Conservation (phyloP, 2,113 vertebrate species). For the Myrmophylax atrothorax region DNA sequence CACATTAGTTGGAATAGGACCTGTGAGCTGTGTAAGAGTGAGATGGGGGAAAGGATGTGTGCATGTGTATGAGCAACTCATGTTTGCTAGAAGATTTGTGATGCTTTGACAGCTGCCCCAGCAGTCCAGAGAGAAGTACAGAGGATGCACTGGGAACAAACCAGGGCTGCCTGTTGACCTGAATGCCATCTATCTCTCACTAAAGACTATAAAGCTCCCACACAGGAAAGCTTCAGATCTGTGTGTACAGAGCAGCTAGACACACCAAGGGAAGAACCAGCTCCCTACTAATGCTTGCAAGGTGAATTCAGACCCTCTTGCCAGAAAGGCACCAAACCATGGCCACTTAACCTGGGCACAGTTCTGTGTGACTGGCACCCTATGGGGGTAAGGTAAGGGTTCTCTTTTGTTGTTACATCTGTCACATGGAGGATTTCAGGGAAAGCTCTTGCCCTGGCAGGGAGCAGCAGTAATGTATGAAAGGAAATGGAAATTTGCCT, state of each 20-base stretch:
- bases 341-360: not conserved
- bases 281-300: not conserved
- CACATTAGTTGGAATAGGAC: not conserved
- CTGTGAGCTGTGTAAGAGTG: not conserved
- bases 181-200: not conserved
- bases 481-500: not conserved
- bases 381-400: not conserved
- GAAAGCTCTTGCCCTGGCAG: not conserved
- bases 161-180: not conserved
- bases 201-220: not conserved
- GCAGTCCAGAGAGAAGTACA: not conserved
- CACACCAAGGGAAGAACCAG: not conserved
- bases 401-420: not conserved
- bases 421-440: not conserved
- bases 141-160: not conserved
- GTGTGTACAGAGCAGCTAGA: not conserved
- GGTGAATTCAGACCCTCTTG: not conserved
- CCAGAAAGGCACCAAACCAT: not conserved
- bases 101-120: not conserved
- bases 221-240: not conserved
- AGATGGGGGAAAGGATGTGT: rapidly evolving
- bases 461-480: not conserved
- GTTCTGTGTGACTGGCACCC: not conserved
- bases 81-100: not conserved
- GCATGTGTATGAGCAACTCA: not conserved